Base-by-base conservation (phyloP, 2,113 vertebrate species). In the Puntigrus tetrazona region DNA sequence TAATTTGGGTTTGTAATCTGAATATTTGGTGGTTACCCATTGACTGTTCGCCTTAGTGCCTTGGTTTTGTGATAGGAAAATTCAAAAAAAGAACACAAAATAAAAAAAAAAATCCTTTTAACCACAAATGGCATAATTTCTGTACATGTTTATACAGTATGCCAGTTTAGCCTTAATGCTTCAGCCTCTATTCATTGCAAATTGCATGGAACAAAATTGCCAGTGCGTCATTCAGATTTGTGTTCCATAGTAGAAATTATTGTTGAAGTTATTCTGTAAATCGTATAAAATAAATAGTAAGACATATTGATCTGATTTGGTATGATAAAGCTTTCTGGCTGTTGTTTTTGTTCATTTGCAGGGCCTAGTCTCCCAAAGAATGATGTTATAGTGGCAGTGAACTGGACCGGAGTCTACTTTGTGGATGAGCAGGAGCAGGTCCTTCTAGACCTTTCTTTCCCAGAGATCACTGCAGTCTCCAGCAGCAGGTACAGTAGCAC, bases 351-450 rank as follows among this genome's bases (percentile, higher is more conserved):
- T 34, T 38, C 27, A 61, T 73, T 34, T 13, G 8, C 61, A 99
- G 98, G 98, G 67, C 98, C 98, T 65, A 97, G 93, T 90, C 92
- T 99, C 57, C 97, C 97, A 59, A 98, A 98, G 93, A 98, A 97
- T 0, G 98, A 99, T 16, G 95, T 99, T 78, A 98, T 99, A 0
- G 97, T 99, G 14, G 98, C 98, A 0, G 97, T 99, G 72, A 99
- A 99, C 94, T 99, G 98, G 98, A 99, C 98, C 0, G 98, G 98
- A 0, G 96, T 99, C 55, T 99, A 99, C 81, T 98, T 99, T 86
- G 97, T 99, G 59, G 98, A 99, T 47, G 98, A 99, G 86, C 97
- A 98, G 89, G 98, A 99, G 84, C 98, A 99, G 87, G 98, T 99
- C 85, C 96, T 99, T 38, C 89, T 99, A 20, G 98, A 99, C 59